phyloP scores from a whole-genome alignment of 1,140 invertebrate species.

The Orchestia grillus region DNA sequence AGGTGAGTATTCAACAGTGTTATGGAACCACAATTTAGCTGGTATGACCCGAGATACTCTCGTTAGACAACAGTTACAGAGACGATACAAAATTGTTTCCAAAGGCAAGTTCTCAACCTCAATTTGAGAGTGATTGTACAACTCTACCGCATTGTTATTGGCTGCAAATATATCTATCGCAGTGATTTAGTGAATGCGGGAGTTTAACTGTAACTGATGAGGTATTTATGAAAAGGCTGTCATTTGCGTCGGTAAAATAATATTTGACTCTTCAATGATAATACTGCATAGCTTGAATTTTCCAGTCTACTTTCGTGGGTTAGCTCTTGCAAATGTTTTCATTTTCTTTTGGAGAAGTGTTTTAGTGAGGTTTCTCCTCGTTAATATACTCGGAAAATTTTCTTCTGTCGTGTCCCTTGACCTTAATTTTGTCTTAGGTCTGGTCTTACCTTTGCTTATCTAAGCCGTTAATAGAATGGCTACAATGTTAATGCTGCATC shows the following conservation, averaged over 20 bases:
- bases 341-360: neutral
- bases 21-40: neutral
- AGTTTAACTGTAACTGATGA: neutral
- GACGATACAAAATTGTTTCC: neutral
- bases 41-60: neutral
- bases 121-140: neutral
- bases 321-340: neutral
- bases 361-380: neutral
- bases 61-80: neutral
- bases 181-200: neutral
- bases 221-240: neutral
- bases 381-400: neutral
- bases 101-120: neutral
- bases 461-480: neutral
- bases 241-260: neutral
- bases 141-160: neutral
- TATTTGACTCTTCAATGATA: neutral
- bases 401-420: neutral
- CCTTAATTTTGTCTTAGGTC: neutral
- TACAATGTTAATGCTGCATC: neutral
- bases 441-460: neutral
- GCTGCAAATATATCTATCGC: no score
- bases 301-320: neutral
- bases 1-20: neutral
- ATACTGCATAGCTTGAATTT: neutral